Percentiles rank a stretch among this genome's conserved stretches.
Conservation (phyloP, 2,797 vertebrate species). For the Clarias fuscus region DNA sequence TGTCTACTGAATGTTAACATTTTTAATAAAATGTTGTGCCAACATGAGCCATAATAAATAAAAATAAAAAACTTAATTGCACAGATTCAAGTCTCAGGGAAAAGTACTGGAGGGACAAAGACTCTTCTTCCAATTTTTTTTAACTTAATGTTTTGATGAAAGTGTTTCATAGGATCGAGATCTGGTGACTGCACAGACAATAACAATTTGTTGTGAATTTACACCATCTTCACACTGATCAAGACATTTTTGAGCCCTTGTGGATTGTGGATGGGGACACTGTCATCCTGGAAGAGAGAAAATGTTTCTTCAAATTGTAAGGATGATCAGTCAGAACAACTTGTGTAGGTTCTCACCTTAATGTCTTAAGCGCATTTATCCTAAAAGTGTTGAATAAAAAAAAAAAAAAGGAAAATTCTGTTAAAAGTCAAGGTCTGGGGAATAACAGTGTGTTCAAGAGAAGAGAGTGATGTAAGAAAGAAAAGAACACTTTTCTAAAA, state of each 20-base stretch:
- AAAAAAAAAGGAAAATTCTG: constrained; percentile 22
- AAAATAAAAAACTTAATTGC: neutral
- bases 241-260: neutral
- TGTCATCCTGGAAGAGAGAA: neutral
- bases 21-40: neutral
- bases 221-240: neutral
- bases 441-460: constrained; percentile 22
- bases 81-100: neutral
- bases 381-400: constrained; percentile 11
- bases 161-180: neutral
- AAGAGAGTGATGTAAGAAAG: neutral
- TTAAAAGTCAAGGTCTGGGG: neutral
- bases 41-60: no score
- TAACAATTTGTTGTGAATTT: neutral
- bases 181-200: neutral
- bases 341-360: constrained; percentile 1
- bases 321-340: neutral
- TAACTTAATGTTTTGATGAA: neutral
- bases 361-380: constrained; percentile 22
- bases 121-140: neutral
- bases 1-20: no score
- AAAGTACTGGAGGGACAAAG: neutral
- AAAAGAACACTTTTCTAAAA: constrained; percentile 15
- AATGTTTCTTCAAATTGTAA: neutral
- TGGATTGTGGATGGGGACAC: neutral